These are phyloP conservation scores for Liolophura sinensis DNA, from an alignment of 1,140 invertebrate species.

Conservation along the genomic window DNA sequence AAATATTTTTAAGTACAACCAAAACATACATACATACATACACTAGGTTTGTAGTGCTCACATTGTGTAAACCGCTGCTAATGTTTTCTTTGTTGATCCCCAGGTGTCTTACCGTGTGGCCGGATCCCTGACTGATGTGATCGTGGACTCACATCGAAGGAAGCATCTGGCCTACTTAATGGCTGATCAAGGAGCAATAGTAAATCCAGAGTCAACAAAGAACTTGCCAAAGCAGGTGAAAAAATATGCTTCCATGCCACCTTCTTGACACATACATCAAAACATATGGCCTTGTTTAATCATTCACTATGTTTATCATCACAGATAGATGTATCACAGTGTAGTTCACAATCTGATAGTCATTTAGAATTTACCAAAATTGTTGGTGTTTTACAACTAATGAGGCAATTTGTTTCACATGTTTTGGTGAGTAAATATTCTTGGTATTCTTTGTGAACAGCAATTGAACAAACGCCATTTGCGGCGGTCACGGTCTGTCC, in stretches of 20 bases:
- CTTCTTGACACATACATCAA: no score
- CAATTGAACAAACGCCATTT: conserved; percentile 75
- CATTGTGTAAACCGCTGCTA: not conserved
- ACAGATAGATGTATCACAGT: no score
- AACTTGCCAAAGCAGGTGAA: conserved; percentile 75
- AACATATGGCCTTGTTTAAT: no score
- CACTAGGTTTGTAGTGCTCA: not conserved
- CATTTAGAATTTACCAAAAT: no score
- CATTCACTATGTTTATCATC: no score
- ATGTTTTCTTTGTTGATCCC: conserved; percentile 15
- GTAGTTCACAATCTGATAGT: no score
- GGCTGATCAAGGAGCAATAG: conserved; percentile 91
- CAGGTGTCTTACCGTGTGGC: conserved; percentile 53
- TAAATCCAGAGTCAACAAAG: conserved; percentile 84
- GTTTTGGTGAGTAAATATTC: no score
- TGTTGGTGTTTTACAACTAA: no score
- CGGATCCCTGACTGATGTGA: conserved; percentile 76
- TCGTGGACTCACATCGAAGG: conserved; percentile 87
- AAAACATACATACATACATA: no score
- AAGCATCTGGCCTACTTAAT: conserved; percentile 94
- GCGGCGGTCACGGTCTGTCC: conserved; percentile 86
- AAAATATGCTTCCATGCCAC: not conserved
- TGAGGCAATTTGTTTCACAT: no score
- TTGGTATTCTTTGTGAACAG: conserved; percentile 37
- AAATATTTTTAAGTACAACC: no score